A percentile compares a stretch with the other conserved stretches of the same genome.
These are phyloP conservation scores for Avahi laniger DNA, from an alignment of 2,797 vertebrate genomes.

Conservation along the genomic window DNA sequence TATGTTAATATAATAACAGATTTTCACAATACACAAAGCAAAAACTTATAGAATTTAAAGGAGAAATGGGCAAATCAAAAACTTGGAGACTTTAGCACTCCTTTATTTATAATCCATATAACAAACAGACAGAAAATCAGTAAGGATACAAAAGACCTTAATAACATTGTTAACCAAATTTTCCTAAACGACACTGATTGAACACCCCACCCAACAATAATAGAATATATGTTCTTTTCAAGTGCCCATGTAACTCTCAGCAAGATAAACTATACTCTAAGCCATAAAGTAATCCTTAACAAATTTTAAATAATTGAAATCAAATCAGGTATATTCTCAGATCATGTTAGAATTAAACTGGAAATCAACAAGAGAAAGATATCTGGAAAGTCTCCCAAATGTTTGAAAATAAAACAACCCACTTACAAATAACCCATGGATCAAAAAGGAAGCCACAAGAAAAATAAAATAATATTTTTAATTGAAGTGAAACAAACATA, in stretches of 20 bases:
- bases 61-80: not conserved
- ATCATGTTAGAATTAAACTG: not conserved
- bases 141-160: not conserved
- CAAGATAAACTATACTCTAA: not conserved
- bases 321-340: slow-evolving; percentile 18
- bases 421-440: not conserved
- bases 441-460: slow-evolving; percentile 23
- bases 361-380: not conserved
- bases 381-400: not conserved
- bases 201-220: not conserved
- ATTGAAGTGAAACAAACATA: slow-evolving; percentile 26
- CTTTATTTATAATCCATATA: not conserved
- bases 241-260: not conserved
- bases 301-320: slow-evolving; percentile 11
- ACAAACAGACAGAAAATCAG: not conserved
- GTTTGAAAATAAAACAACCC: not conserved
- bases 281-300: slow-evolving; percentile 6
- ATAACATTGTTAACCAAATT: not conserved
- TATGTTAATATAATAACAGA: not conserved
- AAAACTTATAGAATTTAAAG: slow-evolving; percentile 23
- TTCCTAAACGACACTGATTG: not conserved
- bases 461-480: slow-evolving; percentile 24
- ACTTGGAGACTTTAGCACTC: not conserved
- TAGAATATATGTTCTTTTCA: not conserved
- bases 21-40: not conserved